Evolutionary conservation across 2,888 invertebrate genomes (phyloP).

Genomic region (Aquatica leii): DNA sequence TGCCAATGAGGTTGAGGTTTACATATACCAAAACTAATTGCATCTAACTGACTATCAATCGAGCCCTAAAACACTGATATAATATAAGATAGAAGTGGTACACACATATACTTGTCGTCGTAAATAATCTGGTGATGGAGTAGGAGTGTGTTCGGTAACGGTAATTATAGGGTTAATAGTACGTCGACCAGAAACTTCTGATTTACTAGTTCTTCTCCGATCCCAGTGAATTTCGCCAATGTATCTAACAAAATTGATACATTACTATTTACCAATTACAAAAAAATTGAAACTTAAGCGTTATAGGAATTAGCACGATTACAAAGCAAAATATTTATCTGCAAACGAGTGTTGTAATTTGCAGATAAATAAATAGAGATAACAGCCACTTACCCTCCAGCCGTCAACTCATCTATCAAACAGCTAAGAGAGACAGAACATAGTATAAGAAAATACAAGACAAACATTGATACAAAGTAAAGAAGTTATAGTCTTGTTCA

Average conservation of each 20-base stretch:
- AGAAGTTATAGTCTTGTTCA: too few species aligned
- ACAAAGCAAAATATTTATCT: slow-evolving; percentile 1
- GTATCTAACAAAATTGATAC: slow-evolving; percentile 64
- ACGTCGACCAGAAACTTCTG: slow-evolving; percentile 66
- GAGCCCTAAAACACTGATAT: slow-evolving; percentile 84
- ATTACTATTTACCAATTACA: background rate
- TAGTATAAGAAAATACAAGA: slow-evolving; percentile 58
- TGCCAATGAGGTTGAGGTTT: slow-evolving; percentile 67
- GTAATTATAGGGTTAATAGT: slow-evolving; percentile 95
- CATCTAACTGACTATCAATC: slow-evolving; percentile 84
- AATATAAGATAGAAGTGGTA: too few species aligned
- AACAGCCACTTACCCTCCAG: slow-evolving; percentile 76
- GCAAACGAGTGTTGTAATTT: slow-evolving; percentile 17
- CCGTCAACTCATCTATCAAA: slow-evolving; percentile 85
- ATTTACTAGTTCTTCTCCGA: slow-evolving; percentile 64
- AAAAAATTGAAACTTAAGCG: background rate
- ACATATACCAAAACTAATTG: slow-evolving; percentile 67
- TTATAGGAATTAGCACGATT: background rate
- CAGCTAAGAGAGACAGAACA: slow-evolving; percentile 69
- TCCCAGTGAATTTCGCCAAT: slow-evolving; percentile 76
- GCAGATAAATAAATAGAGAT: slow-evolving; percentile 28
- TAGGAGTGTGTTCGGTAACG: slow-evolving; percentile 94
- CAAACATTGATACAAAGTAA: slow-evolving; percentile 38
- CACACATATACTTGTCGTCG: slow-evolving; percentile 84
- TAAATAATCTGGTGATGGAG: slow-evolving; percentile 87